Evolutionary conservation across 92 coral and sea anemone species (phyloP).

Genomic region (Parazoanthus atlanticus): DNA sequence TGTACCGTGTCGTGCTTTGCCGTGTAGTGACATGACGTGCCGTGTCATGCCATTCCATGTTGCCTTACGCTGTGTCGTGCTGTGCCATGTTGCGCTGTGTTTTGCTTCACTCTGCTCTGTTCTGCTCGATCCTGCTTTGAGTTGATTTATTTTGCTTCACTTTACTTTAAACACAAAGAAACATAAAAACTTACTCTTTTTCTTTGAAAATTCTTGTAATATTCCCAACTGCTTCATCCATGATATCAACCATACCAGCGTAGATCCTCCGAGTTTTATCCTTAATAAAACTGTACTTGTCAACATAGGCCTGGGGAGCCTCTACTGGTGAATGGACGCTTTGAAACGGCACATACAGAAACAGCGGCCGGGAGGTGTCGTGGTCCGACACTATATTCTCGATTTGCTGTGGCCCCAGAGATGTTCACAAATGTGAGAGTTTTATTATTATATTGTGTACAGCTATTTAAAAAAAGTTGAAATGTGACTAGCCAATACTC

Average conservation of each 20-base stretch:
- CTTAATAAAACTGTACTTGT: constrained; percentile 55
- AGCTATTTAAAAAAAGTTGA: too few species aligned
- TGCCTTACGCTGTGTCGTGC: too few species aligned
- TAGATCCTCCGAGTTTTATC: constrained; percentile 38
- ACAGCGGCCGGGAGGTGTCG: constrained; percentile 52
- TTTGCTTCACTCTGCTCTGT: not conserved
- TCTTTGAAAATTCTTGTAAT: constrained; percentile 46
- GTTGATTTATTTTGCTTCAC: not conserved
- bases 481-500: not conserved
- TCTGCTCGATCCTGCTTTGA: too few species aligned
- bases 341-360: constrained; percentile 60
- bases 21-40: not conserved
- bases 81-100: too few species aligned
- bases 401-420: constrained; percentile 38
- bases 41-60: not conserved
- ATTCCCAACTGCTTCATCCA: constrained; percentile 65
- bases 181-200: constrained; percentile 42
- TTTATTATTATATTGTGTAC: too few species aligned
- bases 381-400: constrained; percentile 45
- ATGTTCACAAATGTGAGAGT: not conserved
- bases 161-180: not conserved
- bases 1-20: not conserved
- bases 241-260: constrained; percentile 65
- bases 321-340: constrained; percentile 52
- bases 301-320: constrained; percentile 52